phyloP scores from a whole-genome alignment of 2,797 vertebrate species.

The Cryptoprocta ferox region DNA sequence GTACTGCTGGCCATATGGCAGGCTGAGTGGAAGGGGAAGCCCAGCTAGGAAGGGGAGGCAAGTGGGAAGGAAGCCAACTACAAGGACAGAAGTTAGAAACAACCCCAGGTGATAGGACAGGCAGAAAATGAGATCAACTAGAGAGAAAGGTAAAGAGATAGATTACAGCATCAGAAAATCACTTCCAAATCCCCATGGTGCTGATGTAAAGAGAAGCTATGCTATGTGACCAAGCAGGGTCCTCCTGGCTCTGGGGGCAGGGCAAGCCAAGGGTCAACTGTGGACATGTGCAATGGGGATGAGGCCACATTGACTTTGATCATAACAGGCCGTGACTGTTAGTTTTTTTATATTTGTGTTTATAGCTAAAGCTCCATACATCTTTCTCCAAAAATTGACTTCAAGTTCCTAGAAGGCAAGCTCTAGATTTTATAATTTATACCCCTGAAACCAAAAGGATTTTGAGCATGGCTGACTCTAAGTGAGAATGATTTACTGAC shows the following conservation, averaged over 20 bases:
- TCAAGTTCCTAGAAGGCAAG: conserved; percentile 44
- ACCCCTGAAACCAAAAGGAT: background rate
- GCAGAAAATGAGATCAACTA: conserved; percentile 6
- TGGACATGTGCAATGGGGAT: background rate
- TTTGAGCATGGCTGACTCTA: background rate
- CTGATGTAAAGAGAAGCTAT: background rate
- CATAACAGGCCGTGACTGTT: background rate
- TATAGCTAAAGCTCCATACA: background rate
- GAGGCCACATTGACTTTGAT: background rate
- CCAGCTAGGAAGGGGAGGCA: background rate
- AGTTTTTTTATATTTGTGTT: background rate
- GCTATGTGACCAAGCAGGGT: background rate
- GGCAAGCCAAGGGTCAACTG: background rate
- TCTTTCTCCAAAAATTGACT: background rate
- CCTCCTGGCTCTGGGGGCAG: background rate
- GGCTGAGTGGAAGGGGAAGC: background rate
- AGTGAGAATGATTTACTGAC: background rate
- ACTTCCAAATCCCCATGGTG: background rate
- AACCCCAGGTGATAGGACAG: background rate
- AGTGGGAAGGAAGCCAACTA: background rate
- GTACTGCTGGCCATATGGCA: background rate
- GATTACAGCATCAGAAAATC: background rate
- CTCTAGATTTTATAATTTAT: background rate
- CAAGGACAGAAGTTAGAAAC: conserved; percentile 29
- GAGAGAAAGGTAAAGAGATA: background rate